Base-by-base conservation (phyloP, 2,113 vertebrate genomes). In the Ochotona princeps region DNA sequence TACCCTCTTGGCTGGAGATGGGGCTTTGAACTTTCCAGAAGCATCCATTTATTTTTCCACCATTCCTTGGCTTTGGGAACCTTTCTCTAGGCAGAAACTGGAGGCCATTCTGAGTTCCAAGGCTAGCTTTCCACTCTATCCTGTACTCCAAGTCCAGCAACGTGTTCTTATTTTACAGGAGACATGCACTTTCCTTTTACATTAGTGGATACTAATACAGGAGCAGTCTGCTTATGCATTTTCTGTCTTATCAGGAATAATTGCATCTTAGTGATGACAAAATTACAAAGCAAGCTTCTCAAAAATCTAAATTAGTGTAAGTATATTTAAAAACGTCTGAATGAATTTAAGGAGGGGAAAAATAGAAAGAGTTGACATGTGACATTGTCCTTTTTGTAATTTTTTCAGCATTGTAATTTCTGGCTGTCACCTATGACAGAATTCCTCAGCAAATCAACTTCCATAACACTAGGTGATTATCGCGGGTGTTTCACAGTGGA, bases 401-500 rank as follows among this genome's bases (percentile, higher is more conserved):
- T 32, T 90, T 81, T 70, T 92, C 14, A 76, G 57, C 38, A 82
- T 72, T 85, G 30, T 69, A 86, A 89, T 90, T 92, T 87, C 28
- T 85, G 60, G 28, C n/a, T 91, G 28, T n/a, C 69, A 66, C 6
- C 57, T 38, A 66, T 32, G 72, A 57, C 35, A 72, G 70, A 90
- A 87, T 75, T 88, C 61, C 89, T 90, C 35, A 90, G 69, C 66
- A 95, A 95, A 93, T 90, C 90, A 51, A 92, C 92, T 94, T 96
- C 63, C 61, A 72, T 90, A 93, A 83, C 51, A 75, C 15, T 75
- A 73, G 30, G 49, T 15, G 90, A 93, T 88, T 94, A 91, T 90
- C 84, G 69, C 70, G 35, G 76, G 72, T 91, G 13, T 66, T 89
- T 82, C n/a, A 83, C 49, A 91, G n/a, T 80, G 4, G 26, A 90